A percentile compares a stretch with the other conserved stretches of the same genome.
Conservation (phyloP, 1,140 invertebrate species). For the Diorhabda carinulata region DNA sequence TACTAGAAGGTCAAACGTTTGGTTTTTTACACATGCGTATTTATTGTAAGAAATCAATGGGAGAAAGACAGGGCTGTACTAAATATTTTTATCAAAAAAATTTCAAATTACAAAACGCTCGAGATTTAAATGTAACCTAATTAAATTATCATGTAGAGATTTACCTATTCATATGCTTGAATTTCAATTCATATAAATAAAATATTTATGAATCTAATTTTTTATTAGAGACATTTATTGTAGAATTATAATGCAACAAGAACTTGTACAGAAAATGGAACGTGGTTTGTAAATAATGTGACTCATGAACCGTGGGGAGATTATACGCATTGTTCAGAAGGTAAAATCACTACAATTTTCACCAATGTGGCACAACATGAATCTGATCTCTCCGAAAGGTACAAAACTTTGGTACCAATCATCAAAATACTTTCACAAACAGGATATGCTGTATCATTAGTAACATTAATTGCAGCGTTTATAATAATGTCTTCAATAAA, state of each 20-base stretch:
- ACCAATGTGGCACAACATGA: background rate
- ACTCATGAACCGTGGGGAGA: slow-evolving; percentile 14
- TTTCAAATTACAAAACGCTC: no score
- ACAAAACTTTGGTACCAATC: slow-evolving; percentile 55
- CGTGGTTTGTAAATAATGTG: slow-evolving; percentile 7
- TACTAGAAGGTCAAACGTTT: no score
- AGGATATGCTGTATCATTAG: slow-evolving; percentile 61
- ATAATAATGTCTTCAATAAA: slow-evolving; percentile 59
- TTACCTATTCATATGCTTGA: no score
- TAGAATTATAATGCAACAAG: slow-evolving; percentile 16
- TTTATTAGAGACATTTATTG: background rate
- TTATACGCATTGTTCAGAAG: slow-evolving; percentile 15
- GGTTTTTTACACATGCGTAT: no score
- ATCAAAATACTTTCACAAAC: slow-evolving; percentile 59
- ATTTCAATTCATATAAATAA: no score
- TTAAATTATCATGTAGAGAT: no score
- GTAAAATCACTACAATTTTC: slow-evolving; percentile 12
- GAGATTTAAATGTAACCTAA: no score
- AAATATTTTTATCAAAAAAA: no score
- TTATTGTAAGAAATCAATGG: no score
- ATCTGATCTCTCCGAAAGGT: slow-evolving; percentile 8
- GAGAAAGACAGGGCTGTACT: no score
- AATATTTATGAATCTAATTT: no score
- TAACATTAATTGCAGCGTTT: slow-evolving; percentile 58
- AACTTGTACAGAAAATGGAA: slow-evolving; percentile 19